Conservation (phyloP, 2,797 vertebrate species). For the Odontamblyopus rebecca region DNA sequence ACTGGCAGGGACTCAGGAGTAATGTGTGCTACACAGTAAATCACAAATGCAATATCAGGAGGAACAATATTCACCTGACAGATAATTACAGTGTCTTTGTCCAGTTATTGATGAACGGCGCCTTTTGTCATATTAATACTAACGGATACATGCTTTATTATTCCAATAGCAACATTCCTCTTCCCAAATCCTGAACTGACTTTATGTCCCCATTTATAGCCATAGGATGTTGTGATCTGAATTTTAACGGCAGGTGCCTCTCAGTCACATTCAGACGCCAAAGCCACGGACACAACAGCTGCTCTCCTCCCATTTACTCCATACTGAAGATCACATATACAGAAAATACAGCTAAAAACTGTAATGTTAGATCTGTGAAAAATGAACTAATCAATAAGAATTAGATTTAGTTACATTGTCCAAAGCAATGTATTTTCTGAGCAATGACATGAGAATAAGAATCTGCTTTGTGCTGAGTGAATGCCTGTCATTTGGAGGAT, state of each 20-base stretch:
- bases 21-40: not conserved
- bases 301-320: not conserved
- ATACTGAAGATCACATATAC: not conserved
- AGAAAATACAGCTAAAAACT: not conserved
- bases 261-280: not conserved
- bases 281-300: not conserved
- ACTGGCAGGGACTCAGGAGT: slow-evolving; percentile 19
- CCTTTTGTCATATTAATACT: not conserved
- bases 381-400: no score
- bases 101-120: not conserved
- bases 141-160: not conserved
- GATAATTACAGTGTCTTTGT: not conserved
- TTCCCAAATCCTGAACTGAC: not conserved
- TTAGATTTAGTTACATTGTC: not conserved
- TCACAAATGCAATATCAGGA: not conserved
- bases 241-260: not conserved
- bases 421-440: not conserved
- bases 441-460: not conserved
- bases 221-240: not conserved
- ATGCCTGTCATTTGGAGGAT: slow-evolving; percentile 39
- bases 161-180: not conserved
- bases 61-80: not conserved
- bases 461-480: slow-evolving; percentile 26
- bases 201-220: not conserved
- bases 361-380: not conserved